These are phyloP conservation scores for Eupithecia abbreviata DNA, from an alignment of 2,888 invertebrate species.

Conservation along the genomic window DNA sequence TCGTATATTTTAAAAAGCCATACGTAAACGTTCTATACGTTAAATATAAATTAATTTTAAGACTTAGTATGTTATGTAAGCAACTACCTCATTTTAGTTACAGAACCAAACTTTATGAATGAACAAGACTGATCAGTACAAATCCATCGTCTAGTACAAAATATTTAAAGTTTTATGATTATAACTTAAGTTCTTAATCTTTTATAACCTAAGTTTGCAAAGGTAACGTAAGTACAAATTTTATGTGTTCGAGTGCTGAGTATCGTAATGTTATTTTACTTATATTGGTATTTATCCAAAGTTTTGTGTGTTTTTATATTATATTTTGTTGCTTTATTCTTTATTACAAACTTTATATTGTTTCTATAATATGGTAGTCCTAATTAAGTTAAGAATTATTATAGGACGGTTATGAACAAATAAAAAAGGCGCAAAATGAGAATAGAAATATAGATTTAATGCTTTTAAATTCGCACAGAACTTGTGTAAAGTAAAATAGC, in stretches of 20 bases:
- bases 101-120: constrained; percentile 60
- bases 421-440: constrained; percentile 36
- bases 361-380: constrained; percentile 56
- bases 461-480: background rate
- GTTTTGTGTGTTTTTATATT: constrained; percentile 79
- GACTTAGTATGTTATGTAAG: constrained; percentile 36
- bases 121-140: constrained; percentile 80
- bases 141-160: constrained; percentile 74
- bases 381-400: constrained; percentile 60
- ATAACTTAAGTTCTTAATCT: constrained; percentile 52
- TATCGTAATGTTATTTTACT: constrained; percentile 72
- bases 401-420: constrained; percentile 61
- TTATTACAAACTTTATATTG: constrained; percentile 72
- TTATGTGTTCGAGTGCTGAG: constrained; percentile 80
- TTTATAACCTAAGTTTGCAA: constrained; percentile 68
- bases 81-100: constrained; percentile 68
- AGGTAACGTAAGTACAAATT: constrained; percentile 80
- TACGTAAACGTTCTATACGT: constrained; percentile 8
- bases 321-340: constrained; percentile 79
- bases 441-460: background rate
- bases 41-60: constrained; percentile 25
- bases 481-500: constrained; percentile 36
- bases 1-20: constrained; percentile 13
- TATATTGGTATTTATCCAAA: constrained; percentile 79
- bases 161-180: constrained; percentile 58